phyloP scores from a whole-genome alignment of 1,140 invertebrate genomes.

The Dolichoris vasculosae region DNA sequence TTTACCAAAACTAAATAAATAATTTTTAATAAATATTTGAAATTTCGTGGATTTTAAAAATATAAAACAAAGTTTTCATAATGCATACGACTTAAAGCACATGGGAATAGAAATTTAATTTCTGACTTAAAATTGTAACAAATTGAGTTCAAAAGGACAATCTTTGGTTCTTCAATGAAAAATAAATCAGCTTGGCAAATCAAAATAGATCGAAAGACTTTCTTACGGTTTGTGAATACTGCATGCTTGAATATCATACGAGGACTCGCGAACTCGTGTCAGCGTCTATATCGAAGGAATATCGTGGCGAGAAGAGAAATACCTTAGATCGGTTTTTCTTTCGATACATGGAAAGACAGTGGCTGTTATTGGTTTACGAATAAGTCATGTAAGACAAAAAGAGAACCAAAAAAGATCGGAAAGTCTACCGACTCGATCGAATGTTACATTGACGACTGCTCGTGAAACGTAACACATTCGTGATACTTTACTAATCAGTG shows the following conservation, averaged over 20 bases:
- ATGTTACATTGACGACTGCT: background rate
- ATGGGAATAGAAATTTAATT: background rate
- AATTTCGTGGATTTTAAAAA: no score
- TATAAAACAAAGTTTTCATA: no score
- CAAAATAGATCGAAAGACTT: background rate
- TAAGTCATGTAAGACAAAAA: background rate
- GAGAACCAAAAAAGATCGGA: background rate
- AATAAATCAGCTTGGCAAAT: background rate
- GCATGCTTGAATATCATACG: background rate
- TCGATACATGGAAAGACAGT: background rate
- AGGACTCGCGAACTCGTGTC: background rate
- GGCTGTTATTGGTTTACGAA: background rate
- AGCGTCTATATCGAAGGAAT: background rate
- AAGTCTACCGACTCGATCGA: background rate
- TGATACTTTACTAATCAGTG: background rate
- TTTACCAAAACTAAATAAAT: no score
- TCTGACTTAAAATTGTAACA: background rate
- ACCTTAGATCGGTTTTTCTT: background rate
- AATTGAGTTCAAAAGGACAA: background rate
- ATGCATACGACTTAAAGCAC: no score
- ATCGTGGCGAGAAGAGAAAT: background rate
- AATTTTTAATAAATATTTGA: no score
- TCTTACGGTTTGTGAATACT: background rate
- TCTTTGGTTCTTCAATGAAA: background rate
- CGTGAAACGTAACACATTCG: background rate